Evolutionary conservation across 2,113 vertebrate species (phyloP), one percentile per base, ranked within the genome.

Genomic region (Ctenodactylus gundi): DNA sequence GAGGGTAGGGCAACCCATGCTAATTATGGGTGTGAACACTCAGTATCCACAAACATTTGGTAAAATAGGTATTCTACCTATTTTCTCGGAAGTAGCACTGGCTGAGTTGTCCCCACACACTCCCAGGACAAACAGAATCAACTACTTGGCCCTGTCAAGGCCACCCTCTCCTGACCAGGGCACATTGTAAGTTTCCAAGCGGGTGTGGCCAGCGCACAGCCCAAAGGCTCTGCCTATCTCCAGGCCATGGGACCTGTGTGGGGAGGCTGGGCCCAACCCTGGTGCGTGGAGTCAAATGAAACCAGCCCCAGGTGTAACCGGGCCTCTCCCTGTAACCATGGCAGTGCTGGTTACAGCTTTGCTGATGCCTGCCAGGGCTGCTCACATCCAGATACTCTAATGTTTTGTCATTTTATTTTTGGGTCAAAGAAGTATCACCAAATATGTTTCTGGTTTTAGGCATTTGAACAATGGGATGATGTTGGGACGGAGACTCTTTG

Each of bases 161-260:
- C 49, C 29, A n/a, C n/a, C n/a, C 51, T 53, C 51, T 53, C 15
- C 51, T 53, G 51, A 44, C 7, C 44, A 13, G 46, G n/a, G 1
- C 34, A 20, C 4, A 0, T 10, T 11, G 0, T 9, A 27, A 3
- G 23, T 41, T 53, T 73, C 14, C 41, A 4, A 11, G 21, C 75
- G 4, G 41, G 53, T 5, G 46, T 64, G 65, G 23, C 17, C n/a
- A n/a, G n/a, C n/a, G n/a, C n/a, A n/a, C n/a, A n/a, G n/a, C n/a
- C n/a, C n/a, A n/a, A n/a, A n/a, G n/a, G n/a, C n/a, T n/a, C n/a
- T n/a, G n/a, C n/a, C n/a, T n/a, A n/a, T n/a, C n/a, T n/a, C n/a
- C n/a, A n/a, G n/a, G 29, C 55, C 18, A 25, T 25, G 49, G 60
- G 29, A 64, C 27, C 29, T 29, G 11, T 10, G 6, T 65, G 58